Evolutionary conservation across 1,140 invertebrate species (phyloP).

Genomic region (Bombus consobrinus): DNA sequence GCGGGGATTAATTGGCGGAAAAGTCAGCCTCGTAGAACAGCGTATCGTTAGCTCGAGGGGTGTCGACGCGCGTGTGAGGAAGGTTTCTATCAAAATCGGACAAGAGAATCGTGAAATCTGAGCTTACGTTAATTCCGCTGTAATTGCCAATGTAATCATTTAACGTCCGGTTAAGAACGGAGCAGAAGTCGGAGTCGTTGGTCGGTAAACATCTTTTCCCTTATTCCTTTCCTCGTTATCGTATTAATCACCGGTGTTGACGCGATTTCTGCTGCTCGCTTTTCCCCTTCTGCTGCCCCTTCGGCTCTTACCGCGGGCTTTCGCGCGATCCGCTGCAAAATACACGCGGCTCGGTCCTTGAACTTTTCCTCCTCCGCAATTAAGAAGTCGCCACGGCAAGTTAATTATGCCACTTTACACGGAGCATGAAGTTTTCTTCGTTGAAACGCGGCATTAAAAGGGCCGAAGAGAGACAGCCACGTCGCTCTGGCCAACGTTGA

Average conservation of each 20-base stretch:
- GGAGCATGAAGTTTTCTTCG: conserved; percentile 37
- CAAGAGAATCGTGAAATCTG: background rate
- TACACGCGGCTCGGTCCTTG: conserved; percentile 35
- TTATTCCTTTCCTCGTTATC: background rate
- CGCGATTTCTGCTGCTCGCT: conserved; percentile 4
- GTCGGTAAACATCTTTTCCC: conserved; percentile 20
- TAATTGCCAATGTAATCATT: background rate
- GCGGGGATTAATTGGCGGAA: background rate
- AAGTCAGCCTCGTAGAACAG: background rate
- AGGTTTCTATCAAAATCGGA: background rate
- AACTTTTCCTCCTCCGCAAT: conserved; percentile 52
- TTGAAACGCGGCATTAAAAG: background rate
- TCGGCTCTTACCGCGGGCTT: background rate
- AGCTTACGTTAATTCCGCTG: background rate
- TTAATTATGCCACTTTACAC: conserved; percentile 52
- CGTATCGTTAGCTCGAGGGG: background rate
- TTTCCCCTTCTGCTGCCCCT: background rate
- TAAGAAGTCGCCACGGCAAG: conserved; percentile 50
- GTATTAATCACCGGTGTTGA: conserved; percentile 35
- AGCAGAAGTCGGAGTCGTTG: background rate
- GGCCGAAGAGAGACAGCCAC: background rate
- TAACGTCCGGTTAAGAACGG: background rate
- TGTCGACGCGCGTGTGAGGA: background rate
- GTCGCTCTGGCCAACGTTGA: background rate
- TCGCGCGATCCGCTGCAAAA: conserved; percentile 15